These are phyloP conservation scores for Crioceris asparagi DNA, from an alignment of 2,888 invertebrate genomes.

Conservation along the genomic window DNA sequence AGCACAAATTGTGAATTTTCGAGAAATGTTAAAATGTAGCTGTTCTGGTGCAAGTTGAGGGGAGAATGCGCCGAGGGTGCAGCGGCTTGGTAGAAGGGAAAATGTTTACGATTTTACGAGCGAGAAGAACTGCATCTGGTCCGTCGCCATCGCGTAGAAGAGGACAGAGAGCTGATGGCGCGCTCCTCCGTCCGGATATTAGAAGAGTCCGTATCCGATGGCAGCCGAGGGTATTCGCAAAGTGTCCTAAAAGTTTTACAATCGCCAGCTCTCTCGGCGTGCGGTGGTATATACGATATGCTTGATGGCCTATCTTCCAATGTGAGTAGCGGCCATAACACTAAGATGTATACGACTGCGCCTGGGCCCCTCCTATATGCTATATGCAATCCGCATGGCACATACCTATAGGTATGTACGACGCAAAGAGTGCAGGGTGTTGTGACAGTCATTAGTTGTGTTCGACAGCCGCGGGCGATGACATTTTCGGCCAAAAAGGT, in stretches of 20 bases:
- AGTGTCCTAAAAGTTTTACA: constrained; percentile 55
- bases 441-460: constrained; percentile 41
- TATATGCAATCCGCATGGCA: constrained; percentile 41
- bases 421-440: constrained; percentile 36
- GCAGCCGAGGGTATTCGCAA: constrained; percentile 40
- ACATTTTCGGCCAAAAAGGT: constrained; percentile 25
- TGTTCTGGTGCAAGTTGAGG: neutral
- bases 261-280: constrained; percentile 35
- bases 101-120: constrained; percentile 37
- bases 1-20: no score
- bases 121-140: constrained; percentile 22
- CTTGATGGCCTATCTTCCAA: constrained; percentile 57
- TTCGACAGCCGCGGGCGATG: constrained; percentile 37
- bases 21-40: no score
- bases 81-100: constrained; percentile 18
- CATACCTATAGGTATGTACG: constrained; percentile 38
- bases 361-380: constrained; percentile 43
- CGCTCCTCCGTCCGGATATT: constrained; percentile 36
- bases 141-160: no score
- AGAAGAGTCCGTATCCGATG: constrained; percentile 35
- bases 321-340: constrained; percentile 54
- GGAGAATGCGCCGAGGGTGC: constrained; percentile 11
- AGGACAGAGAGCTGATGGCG: constrained; percentile 14
- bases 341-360: constrained; percentile 53
- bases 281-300: constrained; percentile 39